Evolutionary conservation across 2,797 vertebrate genomes (phyloP), one percentile per base, ranked within the genome.

Genomic region (Paratrypauchen microcephalus): DNA sequence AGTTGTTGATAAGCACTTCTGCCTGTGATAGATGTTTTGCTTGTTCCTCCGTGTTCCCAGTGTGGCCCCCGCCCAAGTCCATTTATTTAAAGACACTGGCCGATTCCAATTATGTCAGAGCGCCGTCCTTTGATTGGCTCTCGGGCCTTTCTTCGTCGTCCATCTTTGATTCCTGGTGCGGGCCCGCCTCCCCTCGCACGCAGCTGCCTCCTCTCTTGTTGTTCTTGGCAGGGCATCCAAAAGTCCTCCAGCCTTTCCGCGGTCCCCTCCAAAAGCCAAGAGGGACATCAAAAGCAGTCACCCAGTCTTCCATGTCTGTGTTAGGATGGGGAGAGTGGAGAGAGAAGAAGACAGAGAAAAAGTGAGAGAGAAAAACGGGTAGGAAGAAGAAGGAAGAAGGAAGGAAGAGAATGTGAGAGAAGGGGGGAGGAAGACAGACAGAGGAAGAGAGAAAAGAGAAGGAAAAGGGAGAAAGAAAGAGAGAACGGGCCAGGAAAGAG

Each of bases 121-220:
- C 82, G 80, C 73, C 11, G 41, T 80, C 82, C 86, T 91, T 88
- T 90, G 87, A 92, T 91, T 81, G 68, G 62, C 77, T 82, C 54
- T 88, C 90, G 87, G 85, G 19, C 61, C 88, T 92, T 91, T 92
- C 87, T 91, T 89, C 78, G 47, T 72, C 87, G 80, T 87, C 87
- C 89, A 88, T 89, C 90, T 92, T 92, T 91, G 92, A 92, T 92
- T 92, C 86, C 77, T 82, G 78, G 69, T 82, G 83, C 72, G 85
- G 88, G 87, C 81, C 91, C 83, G 84, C 87, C 91, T 90, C 85
- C 86, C 86, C 87, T 75, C 72, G 79, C 86, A 84, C 87, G 89
- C 92, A 92, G 92, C 92, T 90, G 90, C 92, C 87, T 90, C 86
- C 89, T 88, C 70, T 78, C 88, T 91, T 92, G 91, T 91, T 92